Evolutionary conservation across 2,113 vertebrate genomes (phyloP), one percentile per base, ranked within the genome.

Genomic region (Elaphurus davidianus): DNA sequence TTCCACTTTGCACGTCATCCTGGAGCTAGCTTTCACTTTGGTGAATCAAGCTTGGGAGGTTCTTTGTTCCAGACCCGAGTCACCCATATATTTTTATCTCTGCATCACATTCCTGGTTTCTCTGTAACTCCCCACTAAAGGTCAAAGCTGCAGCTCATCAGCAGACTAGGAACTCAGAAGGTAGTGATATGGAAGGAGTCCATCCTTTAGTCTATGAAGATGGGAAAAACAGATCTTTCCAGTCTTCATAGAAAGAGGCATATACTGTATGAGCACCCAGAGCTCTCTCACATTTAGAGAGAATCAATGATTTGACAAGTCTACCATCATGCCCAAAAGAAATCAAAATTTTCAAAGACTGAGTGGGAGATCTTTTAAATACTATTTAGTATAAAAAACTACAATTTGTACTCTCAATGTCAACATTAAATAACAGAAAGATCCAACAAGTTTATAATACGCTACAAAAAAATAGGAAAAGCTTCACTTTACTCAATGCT

Each of bases 371-470:
- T 27, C 78, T 55, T 12, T 13, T 52, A 52, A 96, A 87, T 83
- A 55, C 9, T 67, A 36, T 40, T 88, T 88, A 67, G 40, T 59
- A 84, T 71, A 67, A 79, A 91, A 92, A 27, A 1, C 52, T 92
- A 13, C 36, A 50, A 84, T 89, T 71, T 45, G 23, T 54, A 91
- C 43, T 40, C 30, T 79, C 52, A 55, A n/a, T 47, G 12, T 84
- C 52, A 67, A 92, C 57, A 74, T 96, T 67, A 86, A 96, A 79
- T 91, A 94, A 92, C 25, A 60, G 17, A 84, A 96, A 95, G 12
- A 78, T 62, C 33, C 57, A 97, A 74, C 28, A 88, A 47, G 74
- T 90, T 47, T 92, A 83, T 78, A 28, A 93, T 36, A 47, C 47
- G 16, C 13, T 67, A 91, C 23, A 23, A 79, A 93, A 87, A 92